Evolutionary conservation across 2,113 vertebrate species (phyloP).

Genomic region (Arvicanthis niloticus): DNA sequence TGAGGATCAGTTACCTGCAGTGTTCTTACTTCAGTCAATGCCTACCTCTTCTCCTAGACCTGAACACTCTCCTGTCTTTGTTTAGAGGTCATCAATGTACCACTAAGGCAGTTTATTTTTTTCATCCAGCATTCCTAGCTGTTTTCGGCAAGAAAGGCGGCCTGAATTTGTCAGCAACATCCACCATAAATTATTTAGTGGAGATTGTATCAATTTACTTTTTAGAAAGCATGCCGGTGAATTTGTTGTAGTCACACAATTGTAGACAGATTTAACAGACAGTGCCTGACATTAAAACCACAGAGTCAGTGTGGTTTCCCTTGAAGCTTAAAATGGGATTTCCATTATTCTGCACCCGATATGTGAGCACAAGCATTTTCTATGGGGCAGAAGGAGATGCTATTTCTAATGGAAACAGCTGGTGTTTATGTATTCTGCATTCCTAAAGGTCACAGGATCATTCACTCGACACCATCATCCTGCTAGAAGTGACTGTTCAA

Average conservation of each 20-base stretch:
- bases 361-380: slow-evolving; percentile 32
- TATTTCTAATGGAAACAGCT: slow-evolving; percentile 60
- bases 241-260: slow-evolving; percentile 5
- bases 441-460: slow-evolving; percentile 71
- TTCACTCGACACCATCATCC: slow-evolving; percentile 55
- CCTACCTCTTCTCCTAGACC: background rate
- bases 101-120: slow-evolving; percentile 25
- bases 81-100: background rate
- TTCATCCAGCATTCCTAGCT: background rate
- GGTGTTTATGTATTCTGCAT: slow-evolving; percentile 60
- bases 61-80: background rate
- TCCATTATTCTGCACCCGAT: slow-evolving; percentile 32
- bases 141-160: background rate
- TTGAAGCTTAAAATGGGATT: slow-evolving; percentile 7
- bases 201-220: slow-evolving; percentile 31
- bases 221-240: slow-evolving; percentile 44
- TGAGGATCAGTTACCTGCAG: background rate
- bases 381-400: slow-evolving; percentile 35
- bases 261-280: slow-evolving; percentile 35
- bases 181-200: slow-evolving; percentile 41
- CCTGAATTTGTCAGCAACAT: background rate
- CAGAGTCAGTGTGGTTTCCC: slow-evolving; percentile 14
- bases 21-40: background rate
- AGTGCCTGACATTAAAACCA: slow-evolving; percentile 40
- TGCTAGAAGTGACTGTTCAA: slow-evolving; percentile 63